Percentiles rank a stretch among this genome's conserved stretches.
Conservation (phyloP, 1,140 invertebrate genomes). For the Procambarus clarkii region DNA sequence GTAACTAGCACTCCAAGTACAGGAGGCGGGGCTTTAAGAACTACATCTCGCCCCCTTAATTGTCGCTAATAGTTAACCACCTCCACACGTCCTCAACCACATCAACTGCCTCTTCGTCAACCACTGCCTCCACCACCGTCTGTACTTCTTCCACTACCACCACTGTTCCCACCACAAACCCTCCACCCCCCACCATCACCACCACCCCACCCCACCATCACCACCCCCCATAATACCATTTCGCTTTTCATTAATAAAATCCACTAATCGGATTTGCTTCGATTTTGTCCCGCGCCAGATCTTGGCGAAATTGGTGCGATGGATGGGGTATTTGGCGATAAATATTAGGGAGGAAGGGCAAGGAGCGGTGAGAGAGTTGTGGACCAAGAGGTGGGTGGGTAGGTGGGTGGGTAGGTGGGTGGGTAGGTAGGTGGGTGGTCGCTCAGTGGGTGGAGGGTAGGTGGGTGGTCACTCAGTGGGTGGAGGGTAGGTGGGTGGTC, state of each 20-base stretch:
- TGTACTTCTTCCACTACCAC: background rate
- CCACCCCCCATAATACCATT: background rate
- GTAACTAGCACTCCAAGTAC: too few species aligned
- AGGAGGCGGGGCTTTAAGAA: too few species aligned
- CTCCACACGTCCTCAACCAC: too few species aligned
- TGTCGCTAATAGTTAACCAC: too few species aligned
- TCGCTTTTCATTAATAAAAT: conserved; percentile 25
- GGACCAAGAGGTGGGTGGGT: background rate
- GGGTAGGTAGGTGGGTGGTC: background rate
- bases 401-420: too few species aligned
- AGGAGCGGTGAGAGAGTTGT: background rate
- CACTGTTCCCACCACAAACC: background rate
- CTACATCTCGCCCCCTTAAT: too few species aligned
- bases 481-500: too few species aligned
- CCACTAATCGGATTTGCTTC: conserved; percentile 30
- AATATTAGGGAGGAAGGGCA: background rate
- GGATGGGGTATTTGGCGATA: background rate
- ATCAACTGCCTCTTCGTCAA: background rate
- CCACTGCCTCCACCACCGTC: background rate
- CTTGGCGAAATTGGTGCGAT: background rate
- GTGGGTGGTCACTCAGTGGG: too few species aligned
- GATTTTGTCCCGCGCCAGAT: background rate
- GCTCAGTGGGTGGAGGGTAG: too few species aligned
- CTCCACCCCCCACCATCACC: background rate
- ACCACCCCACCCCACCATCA: background rate